phyloP scores from a whole-genome alignment of 1,140 invertebrate species.

The Myzus persicae region DNA sequence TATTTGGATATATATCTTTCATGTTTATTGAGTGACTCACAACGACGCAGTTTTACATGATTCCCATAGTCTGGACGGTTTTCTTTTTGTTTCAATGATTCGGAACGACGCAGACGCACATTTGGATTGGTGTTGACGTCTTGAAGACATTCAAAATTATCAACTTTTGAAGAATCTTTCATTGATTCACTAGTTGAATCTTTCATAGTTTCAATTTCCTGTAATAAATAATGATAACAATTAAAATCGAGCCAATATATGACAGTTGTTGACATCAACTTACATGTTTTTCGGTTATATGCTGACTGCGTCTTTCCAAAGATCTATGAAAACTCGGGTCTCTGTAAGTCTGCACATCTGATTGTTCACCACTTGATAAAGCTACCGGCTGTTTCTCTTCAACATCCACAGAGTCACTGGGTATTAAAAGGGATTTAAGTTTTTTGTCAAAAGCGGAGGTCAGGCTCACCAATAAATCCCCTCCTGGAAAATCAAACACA shows the following conservation, averaged over 20 bases:
- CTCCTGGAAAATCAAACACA: conserved; percentile 67
- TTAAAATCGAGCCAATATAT: background rate
- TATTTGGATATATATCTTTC: conserved; percentile 59
- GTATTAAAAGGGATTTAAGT: conserved; percentile 70
- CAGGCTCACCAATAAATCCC: conserved; percentile 73
- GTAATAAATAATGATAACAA: background rate
- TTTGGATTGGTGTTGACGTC: background rate
- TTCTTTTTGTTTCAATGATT: conserved; percentile 70
- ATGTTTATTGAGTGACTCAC: conserved; percentile 66
- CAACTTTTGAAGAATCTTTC: conserved; percentile 20
- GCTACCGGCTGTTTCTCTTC: background rate
- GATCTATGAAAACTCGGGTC: conserved; percentile 62
- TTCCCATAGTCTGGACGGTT: conserved; percentile 63
- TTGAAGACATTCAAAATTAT: conserved; percentile 44
- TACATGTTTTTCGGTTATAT: conserved; percentile 55
- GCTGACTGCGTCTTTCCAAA: conserved; percentile 56
- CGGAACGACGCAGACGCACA: conserved; percentile 68
- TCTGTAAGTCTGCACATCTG: conserved; percentile 57
- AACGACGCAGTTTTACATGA: conserved; percentile 62
- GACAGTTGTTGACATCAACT: background rate
- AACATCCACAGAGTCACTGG: background rate
- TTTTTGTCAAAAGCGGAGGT: conserved; percentile 80
- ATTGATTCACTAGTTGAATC: conserved; percentile 16
- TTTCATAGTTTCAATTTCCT: conserved; percentile 55
- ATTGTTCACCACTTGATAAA: conserved; percentile 31